Base-by-base conservation (phyloP, 2,888 invertebrate genomes). In the Thalpophila matura region DNA sequence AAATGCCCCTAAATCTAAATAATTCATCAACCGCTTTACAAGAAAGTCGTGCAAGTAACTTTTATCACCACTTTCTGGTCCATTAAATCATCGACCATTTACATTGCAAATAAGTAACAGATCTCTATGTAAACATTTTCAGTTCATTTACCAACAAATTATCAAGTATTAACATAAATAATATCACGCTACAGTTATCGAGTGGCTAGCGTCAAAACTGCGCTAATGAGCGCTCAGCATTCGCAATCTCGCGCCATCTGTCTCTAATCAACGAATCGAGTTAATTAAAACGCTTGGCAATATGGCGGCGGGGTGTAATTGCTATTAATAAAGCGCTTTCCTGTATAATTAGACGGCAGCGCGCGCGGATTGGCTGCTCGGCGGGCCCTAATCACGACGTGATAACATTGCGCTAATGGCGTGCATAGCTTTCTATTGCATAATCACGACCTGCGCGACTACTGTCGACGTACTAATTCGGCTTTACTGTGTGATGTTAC, bases 311-410 rank as follows among this genome's bases (percentile, higher is more conserved):
- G 89, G 84, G 88, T 89, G 91, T 93, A 92, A 94, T 94, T 94
- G 93, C 94, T 94, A 95, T 93, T 95, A 94, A 95, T 95, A 95
- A 94, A 94, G 93, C 91, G 90, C 91, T 92, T 91, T 92, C 91
- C 93, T 91, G 93, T 92, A 92, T 94, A 94, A 95, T 94, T 92
- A 93, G 93, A 90, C 85, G 89, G 86, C 81, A 75, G 85, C 80
- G 89, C 79, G 87, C 90, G 89, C 89, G 89, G 93, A 94, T 94
- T 93, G 94, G 94, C 85, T 89, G 89, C 86, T 86, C 87, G 83
- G 80, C 85, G 87, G 82, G 86, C 86, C 90, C 92, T 92, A 92
- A 94, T 93, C 93, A 92, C 91, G 86, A 92, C 86, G 91, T 94
- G 94, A 94, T 94, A 94, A 94, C 94, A 93, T 84, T 84, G 88